Percentiles rank a stretch among this genome's conserved stretches.
Conservation (phyloP, 2,113 vertebrate species). For the Aegotheles bennettii region DNA sequence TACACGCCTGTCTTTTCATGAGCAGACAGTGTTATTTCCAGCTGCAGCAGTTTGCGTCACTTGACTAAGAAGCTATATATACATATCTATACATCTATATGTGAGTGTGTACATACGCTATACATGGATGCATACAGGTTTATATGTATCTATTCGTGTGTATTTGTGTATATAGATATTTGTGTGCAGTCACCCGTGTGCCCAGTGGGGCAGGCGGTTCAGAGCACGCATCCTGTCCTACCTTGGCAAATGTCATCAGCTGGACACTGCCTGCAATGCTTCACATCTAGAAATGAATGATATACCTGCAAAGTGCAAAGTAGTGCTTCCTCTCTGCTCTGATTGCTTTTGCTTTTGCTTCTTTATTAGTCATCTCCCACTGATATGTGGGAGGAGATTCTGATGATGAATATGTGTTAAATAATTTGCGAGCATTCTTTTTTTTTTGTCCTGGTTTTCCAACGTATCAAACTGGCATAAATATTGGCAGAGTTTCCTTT, state of each 20-base stretch:
- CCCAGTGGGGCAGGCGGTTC: neutral
- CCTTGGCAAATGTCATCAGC: neutral
- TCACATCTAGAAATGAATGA: neutral
- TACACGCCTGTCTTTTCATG: conserved; percentile 1
- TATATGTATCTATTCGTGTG: neutral
- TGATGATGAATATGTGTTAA: conserved; percentile 47
- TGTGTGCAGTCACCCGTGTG: neutral
- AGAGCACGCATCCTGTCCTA: neutral
- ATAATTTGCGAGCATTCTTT: conserved; percentile 48
- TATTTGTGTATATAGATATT: neutral
- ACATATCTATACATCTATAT: neutral
- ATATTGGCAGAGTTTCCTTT: conserved; percentile 55
- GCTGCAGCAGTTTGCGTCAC: conserved; percentile 48
- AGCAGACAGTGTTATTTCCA: conserved; percentile 51
- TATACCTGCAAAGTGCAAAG: neutral
- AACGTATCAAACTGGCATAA: conserved; percentile 45
- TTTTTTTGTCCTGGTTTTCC: conserved; percentile 35
- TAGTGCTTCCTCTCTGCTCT: neutral
- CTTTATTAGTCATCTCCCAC: conserved; percentile 23
- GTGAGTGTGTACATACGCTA: neutral
- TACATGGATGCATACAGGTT: neutral
- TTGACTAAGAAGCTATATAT: conserved; percentile 56
- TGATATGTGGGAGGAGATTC: conserved; percentile 32
- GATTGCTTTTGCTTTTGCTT: conserved; percentile 36
- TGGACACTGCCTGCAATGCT: neutral